phyloP scores from a whole-genome alignment of 2,113 vertebrate species.

The Podarcis raffonei region DNA sequence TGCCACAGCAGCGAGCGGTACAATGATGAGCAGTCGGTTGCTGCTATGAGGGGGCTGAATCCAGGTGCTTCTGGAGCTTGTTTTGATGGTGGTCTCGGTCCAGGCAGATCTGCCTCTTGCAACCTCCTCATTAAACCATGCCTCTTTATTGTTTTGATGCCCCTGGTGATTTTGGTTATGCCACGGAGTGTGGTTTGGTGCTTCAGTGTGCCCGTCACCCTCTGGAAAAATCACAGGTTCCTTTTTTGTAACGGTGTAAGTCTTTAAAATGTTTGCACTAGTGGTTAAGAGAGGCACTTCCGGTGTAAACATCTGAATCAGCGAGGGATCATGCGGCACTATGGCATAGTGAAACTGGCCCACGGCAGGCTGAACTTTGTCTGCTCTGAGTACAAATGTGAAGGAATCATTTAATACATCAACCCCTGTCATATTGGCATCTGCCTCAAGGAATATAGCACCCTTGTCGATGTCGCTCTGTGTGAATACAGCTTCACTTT shows the following conservation, averaged over 20 bases:
- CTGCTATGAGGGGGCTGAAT: slow-evolving; percentile 69
- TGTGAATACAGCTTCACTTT: slow-evolving; percentile 74
- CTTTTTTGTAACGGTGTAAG: slow-evolving; percentile 50
- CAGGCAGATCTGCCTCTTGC: slow-evolving; percentile 55
- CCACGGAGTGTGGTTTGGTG: slow-evolving; percentile 64
- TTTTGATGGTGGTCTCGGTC: slow-evolving; percentile 65
- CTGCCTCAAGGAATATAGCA: slow-evolving; percentile 76
- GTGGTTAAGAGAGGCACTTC: slow-evolving; percentile 56
- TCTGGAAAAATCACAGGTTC: slow-evolving; percentile 36
- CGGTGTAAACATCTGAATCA: slow-evolving; percentile 62
- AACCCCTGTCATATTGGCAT: slow-evolving; percentile 79
- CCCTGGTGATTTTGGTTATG: slow-evolving; percentile 77
- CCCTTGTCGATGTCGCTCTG: slow-evolving; percentile 82
- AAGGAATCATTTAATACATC: slow-evolving; percentile 86
- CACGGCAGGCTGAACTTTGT: slow-evolving; percentile 80
- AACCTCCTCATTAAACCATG: slow-evolving; percentile 60
- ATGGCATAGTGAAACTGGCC: slow-evolving; percentile 82
- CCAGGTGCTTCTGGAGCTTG: slow-evolving; percentile 67
- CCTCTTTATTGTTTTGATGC: slow-evolving; percentile 56
- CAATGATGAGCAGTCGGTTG: slow-evolving; percentile 75
- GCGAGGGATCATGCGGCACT: slow-evolving; percentile 70
- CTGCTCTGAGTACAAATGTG: slow-evolving; percentile 83
- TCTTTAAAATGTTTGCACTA: slow-evolving; percentile 41
- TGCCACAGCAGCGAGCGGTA: slow-evolving; percentile 74
- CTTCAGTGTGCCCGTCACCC: slow-evolving; percentile 52